Percentiles rank a stretch among this genome's conserved stretches.
These are phyloP conservation scores for Gavia stellata DNA, from an alignment of 2,113 vertebrate genomes.

Conservation along the genomic window DNA sequence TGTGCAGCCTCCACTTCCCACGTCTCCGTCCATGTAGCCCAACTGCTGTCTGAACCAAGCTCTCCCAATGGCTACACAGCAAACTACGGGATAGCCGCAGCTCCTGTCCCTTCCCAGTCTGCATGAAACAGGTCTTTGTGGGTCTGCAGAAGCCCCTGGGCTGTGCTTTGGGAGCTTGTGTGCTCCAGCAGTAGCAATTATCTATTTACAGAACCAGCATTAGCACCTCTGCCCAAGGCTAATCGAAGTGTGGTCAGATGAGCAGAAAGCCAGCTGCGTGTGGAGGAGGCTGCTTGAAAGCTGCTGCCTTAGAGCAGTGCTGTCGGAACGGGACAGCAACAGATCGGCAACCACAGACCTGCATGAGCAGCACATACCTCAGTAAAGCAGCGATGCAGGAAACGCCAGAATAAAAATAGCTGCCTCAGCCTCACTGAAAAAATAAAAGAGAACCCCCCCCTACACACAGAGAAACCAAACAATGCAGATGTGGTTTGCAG, in stretches of 20 bases:
- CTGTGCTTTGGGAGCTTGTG: neutral
- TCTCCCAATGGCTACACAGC: neutral
- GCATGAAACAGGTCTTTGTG: neutral
- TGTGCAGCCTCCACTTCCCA: neutral
- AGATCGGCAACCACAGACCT: neutral
- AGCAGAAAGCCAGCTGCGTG: neutral
- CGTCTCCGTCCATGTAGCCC: fast-evolving
- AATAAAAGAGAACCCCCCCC: neutral
- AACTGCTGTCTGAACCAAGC: neutral
- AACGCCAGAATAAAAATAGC: conserved; percentile 2
- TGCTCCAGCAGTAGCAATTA: neutral
- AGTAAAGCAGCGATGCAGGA: neutral
- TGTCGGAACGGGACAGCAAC: neutral
- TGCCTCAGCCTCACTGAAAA: neutral
- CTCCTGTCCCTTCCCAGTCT: neutral
- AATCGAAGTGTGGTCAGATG: fast-evolving
- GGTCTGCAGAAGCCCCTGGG: neutral
- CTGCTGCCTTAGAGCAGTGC: neutral
- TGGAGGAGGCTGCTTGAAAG: neutral
- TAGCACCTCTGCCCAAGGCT: neutral
- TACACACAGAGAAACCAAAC: neutral
- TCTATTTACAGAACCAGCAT: neutral
- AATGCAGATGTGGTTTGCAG: neutral
- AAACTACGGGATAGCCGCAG: fast-evolving
- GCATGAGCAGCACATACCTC: neutral